Base-by-base conservation (phyloP, 2,113 vertebrate species). In the Bufo gargarizans region DNA sequence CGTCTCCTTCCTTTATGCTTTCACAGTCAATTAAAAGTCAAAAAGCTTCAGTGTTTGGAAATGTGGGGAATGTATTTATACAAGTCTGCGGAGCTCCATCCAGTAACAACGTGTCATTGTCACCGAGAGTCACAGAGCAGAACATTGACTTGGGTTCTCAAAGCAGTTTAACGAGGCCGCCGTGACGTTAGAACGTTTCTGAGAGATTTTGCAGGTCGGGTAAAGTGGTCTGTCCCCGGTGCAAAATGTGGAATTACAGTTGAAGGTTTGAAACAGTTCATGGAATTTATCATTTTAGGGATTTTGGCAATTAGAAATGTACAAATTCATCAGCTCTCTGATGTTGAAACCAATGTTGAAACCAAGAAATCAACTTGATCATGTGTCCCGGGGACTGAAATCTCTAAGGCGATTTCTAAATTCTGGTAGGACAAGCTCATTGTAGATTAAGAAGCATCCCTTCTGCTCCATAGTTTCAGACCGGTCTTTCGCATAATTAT, bases 21-120 rank as follows among this genome's bases (percentile, higher is more conserved):
- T 78, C 85, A 78, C 74, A 86, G 55, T 78, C 74, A 78, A 78
- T 86, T 65, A 65, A 86, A 63, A 77, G 59, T 33, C 12, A 59
- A 49, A 77, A 85, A 77, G 55, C 85, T 53, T 59, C 85, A 86
- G 58, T 65, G 56, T 78, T 83, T 83, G 47, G 81, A 83, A 69
- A 83, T 69, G 61, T 83, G 81, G 63, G 81, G 63, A 69, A 69
- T 53, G 81, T 69, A 53, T 65, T 67, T 83, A n/a, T 83, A 83
- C 6, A 80, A 50, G 81, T 83, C 81, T 53, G 63, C 49, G 20
- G 63, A 50, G n/a, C 20, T n/a, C 59, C 58, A 22, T 80, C 78
- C 78, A 80, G 55, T 33, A 82, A 65, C 58, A 63, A n/a, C 58
- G 58, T 47, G 11, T 82, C 45, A 65, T 82, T 82, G 45, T 82